These are phyloP conservation scores for Cataglyphis albicans DNA, from an alignment of 2,888 invertebrate species.

Conservation along the genomic window DNA sequence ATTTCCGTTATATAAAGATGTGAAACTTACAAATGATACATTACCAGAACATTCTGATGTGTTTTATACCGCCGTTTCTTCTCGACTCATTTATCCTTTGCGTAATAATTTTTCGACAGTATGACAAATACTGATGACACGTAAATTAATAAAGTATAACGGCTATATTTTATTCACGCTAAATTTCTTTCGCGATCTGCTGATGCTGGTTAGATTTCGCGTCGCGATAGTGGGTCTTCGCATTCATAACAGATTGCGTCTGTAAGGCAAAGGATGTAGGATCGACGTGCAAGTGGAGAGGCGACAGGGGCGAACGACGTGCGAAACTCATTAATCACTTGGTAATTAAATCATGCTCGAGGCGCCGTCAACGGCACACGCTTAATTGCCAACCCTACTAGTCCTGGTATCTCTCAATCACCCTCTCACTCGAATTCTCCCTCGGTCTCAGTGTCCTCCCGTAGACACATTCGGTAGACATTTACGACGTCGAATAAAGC, in stretches of 20 bases:
- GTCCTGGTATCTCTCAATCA: slow-evolving; percentile 53
- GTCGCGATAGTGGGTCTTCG: slow-evolving; percentile 1
- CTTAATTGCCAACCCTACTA: slow-evolving; percentile 70
- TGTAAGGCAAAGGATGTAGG: slow-evolving; percentile 37
- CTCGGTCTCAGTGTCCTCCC: slow-evolving; percentile 47
- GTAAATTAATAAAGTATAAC: neutral
- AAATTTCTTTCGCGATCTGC: neutral
- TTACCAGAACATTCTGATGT: neutral
- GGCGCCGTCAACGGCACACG: slow-evolving; percentile 77
- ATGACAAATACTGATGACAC: neutral
- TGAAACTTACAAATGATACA: neutral
- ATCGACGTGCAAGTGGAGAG: slow-evolving; percentile 29
- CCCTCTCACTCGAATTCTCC: slow-evolving; percentile 33
- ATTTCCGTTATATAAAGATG: neutral
- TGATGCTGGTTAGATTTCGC: neutral
- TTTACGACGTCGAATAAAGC: slow-evolving; percentile 19
- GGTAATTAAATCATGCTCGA: slow-evolving; percentile 80
- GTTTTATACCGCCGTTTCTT: neutral
- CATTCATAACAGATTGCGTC: slow-evolving; percentile 22
- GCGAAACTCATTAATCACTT: slow-evolving; percentile 78
- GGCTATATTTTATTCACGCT: neutral
- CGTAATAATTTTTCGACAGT: neutral
- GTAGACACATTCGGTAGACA: slow-evolving; percentile 21
- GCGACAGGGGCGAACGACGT: slow-evolving; percentile 30
- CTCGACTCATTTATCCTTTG: neutral